phyloP scores from a whole-genome alignment of 2,888 invertebrate species.

The Leptinotarsa peninsularis region DNA sequence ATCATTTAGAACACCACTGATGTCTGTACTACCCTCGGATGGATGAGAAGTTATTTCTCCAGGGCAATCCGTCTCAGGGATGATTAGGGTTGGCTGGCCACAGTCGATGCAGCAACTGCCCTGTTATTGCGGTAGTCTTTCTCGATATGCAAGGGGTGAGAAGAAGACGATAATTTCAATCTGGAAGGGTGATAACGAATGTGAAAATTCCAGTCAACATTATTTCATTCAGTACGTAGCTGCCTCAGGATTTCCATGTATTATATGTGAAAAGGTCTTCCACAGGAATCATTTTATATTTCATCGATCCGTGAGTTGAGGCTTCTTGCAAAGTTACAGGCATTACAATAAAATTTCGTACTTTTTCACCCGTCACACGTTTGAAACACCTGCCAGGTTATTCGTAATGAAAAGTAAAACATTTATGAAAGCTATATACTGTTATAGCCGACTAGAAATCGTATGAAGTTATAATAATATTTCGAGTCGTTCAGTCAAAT shows the following conservation, averaged over 20 bases:
- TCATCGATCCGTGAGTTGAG: too few species aligned
- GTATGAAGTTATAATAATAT: too few species aligned
- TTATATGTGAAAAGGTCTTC: not conserved
- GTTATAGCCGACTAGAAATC: too few species aligned
- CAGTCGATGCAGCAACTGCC: constrained; percentile 5
- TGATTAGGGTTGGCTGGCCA: not conserved
- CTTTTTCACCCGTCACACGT: too few species aligned
- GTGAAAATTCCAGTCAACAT: not conserved
- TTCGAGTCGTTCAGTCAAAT: too few species aligned
- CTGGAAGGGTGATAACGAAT: constrained; percentile 5
- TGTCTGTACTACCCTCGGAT: not conserved
- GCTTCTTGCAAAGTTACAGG: too few species aligned
- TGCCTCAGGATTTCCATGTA: too few species aligned
- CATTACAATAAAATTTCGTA: too few species aligned
- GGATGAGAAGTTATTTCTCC: constrained; percentile 10
- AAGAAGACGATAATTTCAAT: constrained; percentile 5
- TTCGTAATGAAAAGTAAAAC: too few species aligned
- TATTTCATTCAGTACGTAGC: not conserved
- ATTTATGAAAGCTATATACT: too few species aligned
- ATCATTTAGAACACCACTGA: not conserved
- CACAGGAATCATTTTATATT: too few species aligned
- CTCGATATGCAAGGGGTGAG: not conserved
- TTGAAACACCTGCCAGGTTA: too few species aligned
- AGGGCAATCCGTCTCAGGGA: not conserved
- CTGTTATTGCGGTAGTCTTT: constrained; percentile 17